These are phyloP conservation scores for Boloria selene DNA, from an alignment of 2,888 invertebrate species.

Conservation along the genomic window DNA sequence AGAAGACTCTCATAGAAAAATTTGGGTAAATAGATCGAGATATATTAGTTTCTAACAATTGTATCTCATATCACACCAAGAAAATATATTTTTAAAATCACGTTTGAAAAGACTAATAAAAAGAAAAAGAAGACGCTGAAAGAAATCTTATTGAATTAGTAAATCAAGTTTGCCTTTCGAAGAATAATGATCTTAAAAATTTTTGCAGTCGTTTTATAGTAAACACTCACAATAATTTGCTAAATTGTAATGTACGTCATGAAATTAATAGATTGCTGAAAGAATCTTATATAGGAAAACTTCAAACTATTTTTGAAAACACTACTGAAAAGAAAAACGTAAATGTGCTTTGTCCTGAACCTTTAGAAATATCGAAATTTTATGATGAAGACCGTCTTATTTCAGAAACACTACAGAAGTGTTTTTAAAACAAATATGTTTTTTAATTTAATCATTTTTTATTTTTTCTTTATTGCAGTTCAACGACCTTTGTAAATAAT, in stretches of 20 bases:
- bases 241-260: constrained; percentile 56
- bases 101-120: constrained; percentile 56
- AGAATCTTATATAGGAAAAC: constrained; percentile 33
- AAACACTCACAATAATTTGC: constrained; percentile 57
- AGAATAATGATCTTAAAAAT: constrained; percentile 59
- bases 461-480: constrained; percentile 25
- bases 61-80: constrained; percentile 64
- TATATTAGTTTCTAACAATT: constrained; percentile 66
- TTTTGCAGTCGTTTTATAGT: constrained; percentile 67
- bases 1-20: constrained; percentile 58
- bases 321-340: background rate
- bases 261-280: constrained; percentile 62
- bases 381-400: constrained; percentile 46
- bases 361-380: constrained; percentile 43
- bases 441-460: constrained; percentile 5
- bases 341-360: background rate
- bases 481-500: constrained; percentile 22
- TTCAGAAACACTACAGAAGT: constrained; percentile 24
- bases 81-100: constrained; percentile 64
- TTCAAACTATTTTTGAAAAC: background rate
- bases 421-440: background rate
- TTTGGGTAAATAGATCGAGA: constrained; percentile 60
- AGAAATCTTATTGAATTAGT: constrained; percentile 60
- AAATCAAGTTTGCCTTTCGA: constrained; percentile 62
- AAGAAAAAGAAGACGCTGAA: constrained; percentile 61